Evolutionary conservation across 2,113 vertebrate species (phyloP).

Genomic region (Paedocypris sp.): DNA sequence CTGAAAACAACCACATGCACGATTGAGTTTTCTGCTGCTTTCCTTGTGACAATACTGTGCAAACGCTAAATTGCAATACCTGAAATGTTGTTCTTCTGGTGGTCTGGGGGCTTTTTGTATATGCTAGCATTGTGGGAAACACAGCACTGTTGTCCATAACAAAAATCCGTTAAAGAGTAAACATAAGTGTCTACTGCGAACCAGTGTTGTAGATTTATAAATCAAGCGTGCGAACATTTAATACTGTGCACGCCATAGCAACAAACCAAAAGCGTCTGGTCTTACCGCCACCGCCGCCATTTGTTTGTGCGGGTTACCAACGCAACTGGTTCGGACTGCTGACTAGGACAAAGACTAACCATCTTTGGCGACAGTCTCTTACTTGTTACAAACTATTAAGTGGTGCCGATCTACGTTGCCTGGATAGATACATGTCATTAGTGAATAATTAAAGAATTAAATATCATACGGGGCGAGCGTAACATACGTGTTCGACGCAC

Average conservation of each 20-base stretch:
- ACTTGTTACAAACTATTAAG: no score
- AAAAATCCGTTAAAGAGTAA: neutral
- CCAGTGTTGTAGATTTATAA: neutral
- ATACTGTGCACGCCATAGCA: neutral
- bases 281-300: neutral
- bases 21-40: no score
- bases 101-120: constrained; percentile 68
- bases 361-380: no score
- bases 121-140: constrained; percentile 62
- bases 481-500: no score
- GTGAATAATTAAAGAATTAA: no score
- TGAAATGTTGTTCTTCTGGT: constrained; percentile 76
- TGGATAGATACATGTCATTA: no score
- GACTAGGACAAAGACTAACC: no score
- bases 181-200: neutral
- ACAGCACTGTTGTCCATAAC: constrained; percentile 45
- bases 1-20: constrained; percentile 48
- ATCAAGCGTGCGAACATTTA: neutral
- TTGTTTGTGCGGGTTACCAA: constrained; percentile 31
- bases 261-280: neutral
- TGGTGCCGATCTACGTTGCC: no score
- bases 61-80: constrained; percentile 55
- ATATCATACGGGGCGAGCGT: no score
- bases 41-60: neutral
- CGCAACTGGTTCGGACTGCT: neutral